Base-by-base conservation (phyloP, 2,888 invertebrate genomes). In the Xylocampa areola region DNA sequence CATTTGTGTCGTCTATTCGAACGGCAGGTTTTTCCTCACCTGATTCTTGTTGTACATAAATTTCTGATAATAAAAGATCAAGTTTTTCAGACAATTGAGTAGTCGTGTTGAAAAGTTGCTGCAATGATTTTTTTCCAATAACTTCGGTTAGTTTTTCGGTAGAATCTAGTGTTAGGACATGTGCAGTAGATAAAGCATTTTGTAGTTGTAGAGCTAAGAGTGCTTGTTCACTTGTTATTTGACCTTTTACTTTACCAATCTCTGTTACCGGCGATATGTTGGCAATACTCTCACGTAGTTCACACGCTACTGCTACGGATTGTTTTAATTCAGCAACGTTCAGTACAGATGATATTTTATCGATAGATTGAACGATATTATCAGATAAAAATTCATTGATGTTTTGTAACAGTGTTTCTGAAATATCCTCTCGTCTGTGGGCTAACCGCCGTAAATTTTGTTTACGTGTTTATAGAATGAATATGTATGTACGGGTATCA, bases 351-450 rank as follows among this genome's bases (percentile, higher is more conserved):
- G 70, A 64, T 62, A 82, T 65, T 55, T 76, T 48, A 23, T 68
- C 40, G 3, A 84, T 37, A 27, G 71, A 63, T 55, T 76, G 65
- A 43, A 67, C 43, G 10, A 78, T 51, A 35, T 81, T 68, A 10
- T 81, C 76, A 2, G 77, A 73, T 51, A 81, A 62, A 53, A 75
- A 85, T n/a, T 79, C 74, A 44, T 82, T 72, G 59, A 86, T 74
- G 51, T 77, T 76, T 50, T 77, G 74, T 52, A 79, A 57, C 6
- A 75, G 67, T 65, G 59, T 68, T 29, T 72, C 74, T 75, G 74
- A 75, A 75, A 75, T n/a, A n/a, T n/a, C n/a, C n/a, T n/a, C n/a
- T n/a, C n/a, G n/a, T n/a, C n/a, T n/a, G n/a, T n/a, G n/a, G n/a
- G n/a, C n/a, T n/a, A n/a, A n/a, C n/a, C n/a, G n/a, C n/a, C n/a